These are phyloP conservation scores for Phyllostomus discolor DNA, from an alignment of 2,113 vertebrate species.

Conservation along the genomic window DNA sequence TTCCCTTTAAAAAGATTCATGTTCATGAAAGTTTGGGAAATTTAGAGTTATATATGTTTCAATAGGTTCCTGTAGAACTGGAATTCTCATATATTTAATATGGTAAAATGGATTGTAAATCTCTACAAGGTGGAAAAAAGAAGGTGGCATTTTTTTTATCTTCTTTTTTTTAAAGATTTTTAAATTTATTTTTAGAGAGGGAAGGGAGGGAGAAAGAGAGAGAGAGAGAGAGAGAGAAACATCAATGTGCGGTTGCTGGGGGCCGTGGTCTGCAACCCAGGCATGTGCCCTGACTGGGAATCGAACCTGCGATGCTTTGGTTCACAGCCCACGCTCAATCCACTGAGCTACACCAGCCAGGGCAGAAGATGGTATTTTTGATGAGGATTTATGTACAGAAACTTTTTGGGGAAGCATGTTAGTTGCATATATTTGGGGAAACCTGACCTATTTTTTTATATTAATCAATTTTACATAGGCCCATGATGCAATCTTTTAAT, in stretches of 20 bases:
- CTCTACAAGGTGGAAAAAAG: background rate
- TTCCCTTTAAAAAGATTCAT: background rate
- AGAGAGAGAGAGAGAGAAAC: too few species aligned
- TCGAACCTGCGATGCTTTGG: too few species aligned
- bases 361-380: background rate
- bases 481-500: background rate
- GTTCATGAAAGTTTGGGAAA: background rate
- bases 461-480: background rate
- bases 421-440: background rate
- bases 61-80: background rate
- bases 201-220: too few species aligned
- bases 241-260: too few species aligned
- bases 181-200: too few species aligned
- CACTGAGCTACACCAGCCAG: too few species aligned
- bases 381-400: background rate
- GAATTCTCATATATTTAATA: background rate
- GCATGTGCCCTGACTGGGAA: too few species aligned
- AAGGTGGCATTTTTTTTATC: background rate
- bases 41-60: background rate
- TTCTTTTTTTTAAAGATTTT: too few species aligned
- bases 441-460: background rate
- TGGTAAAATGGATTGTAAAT: background rate
- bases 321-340: too few species aligned
- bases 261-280: too few species aligned
- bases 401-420: background rate